Evolutionary conservation across 2,888 invertebrate genomes (phyloP).

Genomic region (Ypsolopha sequella): DNA sequence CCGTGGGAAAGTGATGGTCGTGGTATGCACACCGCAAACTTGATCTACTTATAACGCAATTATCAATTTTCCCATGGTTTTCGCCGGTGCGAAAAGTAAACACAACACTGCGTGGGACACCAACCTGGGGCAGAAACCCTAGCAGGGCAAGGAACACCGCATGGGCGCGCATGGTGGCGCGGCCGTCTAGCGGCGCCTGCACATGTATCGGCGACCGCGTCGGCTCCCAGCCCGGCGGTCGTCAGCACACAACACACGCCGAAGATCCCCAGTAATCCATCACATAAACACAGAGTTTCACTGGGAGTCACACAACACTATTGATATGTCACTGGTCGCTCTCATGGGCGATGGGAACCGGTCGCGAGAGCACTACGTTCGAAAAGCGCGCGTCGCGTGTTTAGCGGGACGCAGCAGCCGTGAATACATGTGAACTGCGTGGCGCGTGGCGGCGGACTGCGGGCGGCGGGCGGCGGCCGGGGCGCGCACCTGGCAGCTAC

Average conservation of each 20-base stretch:
- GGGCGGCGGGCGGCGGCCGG: slow-evolving; percentile 32
- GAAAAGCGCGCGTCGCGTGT: slow-evolving; percentile 64
- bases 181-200: slow-evolving; percentile 66
- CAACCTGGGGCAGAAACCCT: slow-evolving; percentile 70
- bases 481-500: slow-evolving; percentile 47
- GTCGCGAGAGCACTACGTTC: slow-evolving; percentile 64
- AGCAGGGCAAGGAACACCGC: slow-evolving; percentile 68
- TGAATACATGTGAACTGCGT: slow-evolving; percentile 45
- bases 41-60: slow-evolving; percentile 6
- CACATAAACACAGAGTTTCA: slow-evolving; percentile 64
- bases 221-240: slow-evolving; percentile 41
- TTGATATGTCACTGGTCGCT: slow-evolving; percentile 56
- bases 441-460: slow-evolving; percentile 67
- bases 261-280: slow-evolving; percentile 63
- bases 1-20: slow-evolving; percentile 63
- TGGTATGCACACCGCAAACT: slow-evolving; percentile 30
- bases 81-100: neutral
- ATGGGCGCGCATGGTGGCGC: slow-evolving; percentile 68
- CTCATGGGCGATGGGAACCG: slow-evolving; percentile 54
- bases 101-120: slow-evolving; percentile 25
- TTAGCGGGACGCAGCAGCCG: slow-evolving; percentile 38
- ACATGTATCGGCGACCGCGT: slow-evolving; percentile 37
- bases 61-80: neutral
- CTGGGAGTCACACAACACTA: slow-evolving; percentile 66
- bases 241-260: slow-evolving; percentile 45